These are phyloP conservation scores for Zaprionus inermis DNA, from an alignment of 1,140 invertebrate genomes.

Conservation along the genomic window DNA sequence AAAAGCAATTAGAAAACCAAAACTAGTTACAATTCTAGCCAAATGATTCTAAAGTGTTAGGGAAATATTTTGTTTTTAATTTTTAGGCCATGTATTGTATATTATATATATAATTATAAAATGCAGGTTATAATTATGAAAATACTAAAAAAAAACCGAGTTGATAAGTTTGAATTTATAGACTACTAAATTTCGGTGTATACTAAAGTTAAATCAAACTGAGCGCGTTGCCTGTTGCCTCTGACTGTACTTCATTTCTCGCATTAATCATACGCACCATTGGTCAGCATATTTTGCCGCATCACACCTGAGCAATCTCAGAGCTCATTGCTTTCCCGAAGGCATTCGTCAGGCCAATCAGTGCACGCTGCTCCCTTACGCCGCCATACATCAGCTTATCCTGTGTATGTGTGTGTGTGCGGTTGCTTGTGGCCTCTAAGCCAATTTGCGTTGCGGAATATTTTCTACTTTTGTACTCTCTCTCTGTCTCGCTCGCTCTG, in stretches of 20 bases:
- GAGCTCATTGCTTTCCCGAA: conserved; percentile 20
- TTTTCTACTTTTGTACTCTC: conserved; percentile 13
- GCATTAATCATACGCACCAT: conserved; percentile 75
- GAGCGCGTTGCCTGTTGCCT: background rate
- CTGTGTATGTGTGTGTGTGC: conserved; percentile 1
- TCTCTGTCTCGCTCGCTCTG: background rate
- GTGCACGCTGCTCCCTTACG: background rate
- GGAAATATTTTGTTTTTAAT: too few relatives aligned
- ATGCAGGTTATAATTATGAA: too few relatives aligned
- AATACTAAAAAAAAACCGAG: too few relatives aligned
- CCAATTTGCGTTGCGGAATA: conserved; percentile 54
- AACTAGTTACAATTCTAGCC: too few relatives aligned
- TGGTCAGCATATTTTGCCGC: conserved; percentile 45
- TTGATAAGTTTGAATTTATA: background rate
- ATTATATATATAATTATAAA: too few relatives aligned
- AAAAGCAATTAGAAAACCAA: too few relatives aligned
- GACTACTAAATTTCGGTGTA: background rate
- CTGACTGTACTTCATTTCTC: background rate
- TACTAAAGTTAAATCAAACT: background rate
- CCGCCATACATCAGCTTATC: conserved; percentile 2
- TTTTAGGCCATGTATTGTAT: too few relatives aligned
- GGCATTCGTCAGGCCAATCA: conserved; percentile 55
- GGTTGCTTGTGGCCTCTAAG: conserved; percentile 24
- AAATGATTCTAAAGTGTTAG: too few relatives aligned
- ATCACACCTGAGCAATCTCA: conserved; percentile 50